Conservation (phyloP, 1,140 invertebrate genomes). For the Hylyphantes graminicola region DNA sequence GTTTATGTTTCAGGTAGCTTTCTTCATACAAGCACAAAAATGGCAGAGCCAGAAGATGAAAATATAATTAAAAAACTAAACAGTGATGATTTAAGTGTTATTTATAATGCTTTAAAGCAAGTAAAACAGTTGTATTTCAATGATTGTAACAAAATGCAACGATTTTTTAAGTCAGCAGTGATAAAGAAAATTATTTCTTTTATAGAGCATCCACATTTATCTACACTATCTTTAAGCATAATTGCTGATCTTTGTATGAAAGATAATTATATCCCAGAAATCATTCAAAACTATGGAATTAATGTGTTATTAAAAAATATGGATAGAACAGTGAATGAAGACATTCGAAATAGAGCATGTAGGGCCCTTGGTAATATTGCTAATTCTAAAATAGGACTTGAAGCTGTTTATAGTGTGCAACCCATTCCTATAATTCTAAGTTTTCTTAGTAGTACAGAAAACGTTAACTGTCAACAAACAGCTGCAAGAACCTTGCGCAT, state of each 20-base stretch:
- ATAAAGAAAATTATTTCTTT: slow-evolving; percentile 29
- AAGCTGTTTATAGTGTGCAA: slow-evolving; percentile 1
- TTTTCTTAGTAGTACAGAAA: slow-evolving; percentile 47
- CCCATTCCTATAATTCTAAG: slow-evolving; percentile 30
- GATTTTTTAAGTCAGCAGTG: background rate
- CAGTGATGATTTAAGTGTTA: too few relatives aligned
- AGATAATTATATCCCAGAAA: background rate
- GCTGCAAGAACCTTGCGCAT: slow-evolving; percentile 40
- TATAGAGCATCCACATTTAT: slow-evolving; percentile 42
- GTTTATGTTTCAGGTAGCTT: too few relatives aligned
- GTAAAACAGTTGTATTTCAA: background rate
- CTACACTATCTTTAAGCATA: slow-evolving; percentile 32
- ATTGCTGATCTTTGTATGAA: slow-evolving; percentile 49
- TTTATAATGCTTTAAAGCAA: too few relatives aligned
- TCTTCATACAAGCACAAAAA: too few relatives aligned
- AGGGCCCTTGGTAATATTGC: slow-evolving; percentile 60
- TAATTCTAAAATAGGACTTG: slow-evolving; percentile 8
- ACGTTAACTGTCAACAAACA: slow-evolving; percentile 31
- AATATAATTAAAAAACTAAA: too few relatives aligned
- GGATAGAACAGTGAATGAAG: slow-evolving; percentile 19
- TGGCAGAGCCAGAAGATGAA: too few relatives aligned
- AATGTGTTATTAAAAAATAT: slow-evolving; percentile 16
- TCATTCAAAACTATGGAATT: slow-evolving; percentile 29
- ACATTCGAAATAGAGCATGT: slow-evolving; percentile 56
- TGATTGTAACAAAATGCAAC: slow-evolving; percentile 4